Conservation (phyloP, 2,888 invertebrate genomes). For the Thecophora atra region DNA sequence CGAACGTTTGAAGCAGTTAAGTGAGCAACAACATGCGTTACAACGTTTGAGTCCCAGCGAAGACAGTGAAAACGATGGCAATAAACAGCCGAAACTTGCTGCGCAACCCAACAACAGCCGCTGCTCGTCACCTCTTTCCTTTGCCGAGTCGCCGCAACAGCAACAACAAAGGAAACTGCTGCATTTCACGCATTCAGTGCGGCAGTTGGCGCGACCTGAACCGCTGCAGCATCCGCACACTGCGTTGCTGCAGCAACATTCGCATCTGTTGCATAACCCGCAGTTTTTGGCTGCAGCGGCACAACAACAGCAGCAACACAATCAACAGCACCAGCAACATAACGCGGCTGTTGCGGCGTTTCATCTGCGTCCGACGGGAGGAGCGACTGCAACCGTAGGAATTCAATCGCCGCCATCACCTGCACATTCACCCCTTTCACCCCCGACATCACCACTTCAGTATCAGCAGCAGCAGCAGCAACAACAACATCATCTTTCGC, state of each 20-base stretch:
- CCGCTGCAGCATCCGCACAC: constrained; percentile 62
- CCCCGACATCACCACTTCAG: constrained; percentile 57
- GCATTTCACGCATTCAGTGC: constrained; percentile 51
- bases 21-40: constrained; percentile 56
- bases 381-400: constrained; percentile 35
- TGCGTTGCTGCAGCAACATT: constrained; percentile 58
- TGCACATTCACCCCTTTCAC: constrained; percentile 58
- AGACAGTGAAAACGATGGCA: background rate
- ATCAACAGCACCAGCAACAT: constrained; percentile 40
- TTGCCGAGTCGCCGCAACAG: constrained; percentile 21
- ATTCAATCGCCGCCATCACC: constrained; percentile 52
- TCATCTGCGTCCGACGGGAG: constrained; percentile 50
- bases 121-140: background rate
- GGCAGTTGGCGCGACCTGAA: constrained; percentile 61
- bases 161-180: constrained; percentile 54
- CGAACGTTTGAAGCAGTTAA: constrained; percentile 64
- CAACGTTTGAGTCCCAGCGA: constrained; percentile 62
- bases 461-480: constrained; percentile 45
- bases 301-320: constrained; percentile 45
- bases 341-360: constrained; percentile 48
- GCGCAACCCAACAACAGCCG: constrained; percentile 44
- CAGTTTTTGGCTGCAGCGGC: constrained; percentile 60
- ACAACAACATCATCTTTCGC: constrained; percentile 43
- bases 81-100: constrained; percentile 45
- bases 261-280: constrained; percentile 59